Evolutionary conservation across 2,888 invertebrate species (phyloP).

Genomic region (Philhelius pedissequus): DNA sequence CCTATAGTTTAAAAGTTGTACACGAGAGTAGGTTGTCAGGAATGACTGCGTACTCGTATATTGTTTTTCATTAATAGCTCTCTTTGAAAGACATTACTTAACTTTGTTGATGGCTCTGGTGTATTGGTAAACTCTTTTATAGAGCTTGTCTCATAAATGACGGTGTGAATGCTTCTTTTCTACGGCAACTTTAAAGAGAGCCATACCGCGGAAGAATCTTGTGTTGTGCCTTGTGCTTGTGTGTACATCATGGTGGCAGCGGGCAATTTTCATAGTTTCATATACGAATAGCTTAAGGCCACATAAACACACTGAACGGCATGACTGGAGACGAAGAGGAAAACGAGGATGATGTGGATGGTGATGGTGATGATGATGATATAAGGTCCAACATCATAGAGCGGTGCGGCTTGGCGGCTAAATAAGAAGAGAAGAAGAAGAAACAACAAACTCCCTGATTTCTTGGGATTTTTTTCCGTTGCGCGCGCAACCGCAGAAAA

Average conservation of each 20-base stretch:
- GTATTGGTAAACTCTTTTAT: constrained; percentile 34
- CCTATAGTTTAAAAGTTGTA: not conserved
- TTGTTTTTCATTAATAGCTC: constrained; percentile 32
- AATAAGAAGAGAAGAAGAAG: not conserved
- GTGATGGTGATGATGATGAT: constrained; percentile 13
- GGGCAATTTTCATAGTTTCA: not conserved
- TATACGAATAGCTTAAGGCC: constrained; percentile 18
- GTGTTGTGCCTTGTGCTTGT: too few relatives aligned
- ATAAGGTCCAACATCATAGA: constrained; percentile 29
- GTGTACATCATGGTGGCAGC: not conserved
- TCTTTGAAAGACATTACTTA: constrained; percentile 7
- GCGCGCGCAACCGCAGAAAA: constrained; percentile 77
- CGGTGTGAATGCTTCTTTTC: constrained; percentile 13
- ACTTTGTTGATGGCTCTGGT: not conserved
- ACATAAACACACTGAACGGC: not conserved
- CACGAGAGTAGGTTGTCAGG: not conserved
- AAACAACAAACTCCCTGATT: constrained; percentile 57
- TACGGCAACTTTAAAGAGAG: constrained; percentile 34
- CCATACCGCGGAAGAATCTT: constrained; percentile 28
- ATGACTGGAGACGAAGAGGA: not conserved
- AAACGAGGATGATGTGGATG: constrained; percentile 9
- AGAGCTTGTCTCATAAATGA: constrained; percentile 37
- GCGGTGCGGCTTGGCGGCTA: constrained; percentile 1
- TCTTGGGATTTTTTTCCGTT: constrained; percentile 43
- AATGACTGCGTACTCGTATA: not conserved